Percentiles rank a stretch among this genome's conserved stretches.
Conservation (phyloP, 2,797 vertebrate genomes). For the Enteromius unitaeniatus region DNA sequence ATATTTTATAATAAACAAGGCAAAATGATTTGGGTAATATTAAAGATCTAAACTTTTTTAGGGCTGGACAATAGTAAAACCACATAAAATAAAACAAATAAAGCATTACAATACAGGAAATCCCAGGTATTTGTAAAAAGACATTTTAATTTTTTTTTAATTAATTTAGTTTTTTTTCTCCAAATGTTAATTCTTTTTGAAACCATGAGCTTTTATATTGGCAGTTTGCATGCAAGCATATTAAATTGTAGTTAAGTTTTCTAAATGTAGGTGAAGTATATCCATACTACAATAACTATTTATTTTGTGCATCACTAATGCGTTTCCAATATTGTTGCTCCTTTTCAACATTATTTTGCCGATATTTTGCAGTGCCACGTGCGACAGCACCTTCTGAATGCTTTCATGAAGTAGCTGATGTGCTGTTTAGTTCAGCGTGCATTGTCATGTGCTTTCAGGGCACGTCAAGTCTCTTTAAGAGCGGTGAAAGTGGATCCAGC, state of each 20-base stretch:
- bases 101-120: background rate
- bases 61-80: background rate
- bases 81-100: too few species aligned
- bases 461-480: constrained; percentile 79
- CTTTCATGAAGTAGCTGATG: constrained; percentile 59
- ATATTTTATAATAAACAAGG: background rate
- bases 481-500: constrained; percentile 77
- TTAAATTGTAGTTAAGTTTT: background rate
- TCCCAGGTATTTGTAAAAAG: background rate
- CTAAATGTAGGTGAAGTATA: background rate
- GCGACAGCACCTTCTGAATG: constrained; percentile 64
- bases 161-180: background rate
- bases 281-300: background rate
- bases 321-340: background rate
- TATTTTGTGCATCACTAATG: background rate
- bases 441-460: constrained; percentile 84
- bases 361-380: constrained; percentile 41
- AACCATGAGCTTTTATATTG: background rate
- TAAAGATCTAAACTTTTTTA: background rate
- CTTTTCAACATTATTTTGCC: background rate
- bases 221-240: background rate
- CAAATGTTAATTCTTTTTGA: background rate
- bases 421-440: constrained; percentile 73
- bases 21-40: background rate
- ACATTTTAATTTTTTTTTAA: too few species aligned